Evolutionary conservation across 2,113 vertebrate species (phyloP).

Genomic region (Balaeniceps rex): DNA sequence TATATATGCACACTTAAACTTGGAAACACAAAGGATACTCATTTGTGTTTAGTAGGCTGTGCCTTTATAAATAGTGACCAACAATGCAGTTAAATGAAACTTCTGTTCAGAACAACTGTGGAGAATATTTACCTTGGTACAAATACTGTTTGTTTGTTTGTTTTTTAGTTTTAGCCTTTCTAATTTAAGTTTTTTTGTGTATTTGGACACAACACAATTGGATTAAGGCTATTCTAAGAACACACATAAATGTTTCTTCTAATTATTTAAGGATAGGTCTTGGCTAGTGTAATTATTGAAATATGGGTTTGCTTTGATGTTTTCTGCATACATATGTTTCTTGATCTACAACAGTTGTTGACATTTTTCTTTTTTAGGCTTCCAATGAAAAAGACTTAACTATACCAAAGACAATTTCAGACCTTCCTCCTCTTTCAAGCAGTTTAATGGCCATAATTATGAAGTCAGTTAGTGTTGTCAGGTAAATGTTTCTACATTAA

Average conservation of each 20-base stretch:
- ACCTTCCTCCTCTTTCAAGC: constrained; percentile 86
- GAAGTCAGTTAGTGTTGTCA: constrained; percentile 75
- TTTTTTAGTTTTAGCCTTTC: background rate
- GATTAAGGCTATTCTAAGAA: background rate
- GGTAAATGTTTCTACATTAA: constrained; percentile 68
- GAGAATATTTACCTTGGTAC: background rate
- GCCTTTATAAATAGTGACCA: background rate
- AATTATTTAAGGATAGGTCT: background rate
- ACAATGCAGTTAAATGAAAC: background rate
- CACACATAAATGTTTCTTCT: background rate
- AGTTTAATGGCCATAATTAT: constrained; percentile 77
- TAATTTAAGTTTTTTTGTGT: background rate
- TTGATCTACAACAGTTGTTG: background rate
- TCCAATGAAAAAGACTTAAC: constrained; percentile 70
- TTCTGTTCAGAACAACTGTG: background rate
- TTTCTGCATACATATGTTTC: background rate
- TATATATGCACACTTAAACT: background rate
- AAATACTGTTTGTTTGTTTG: background rate
- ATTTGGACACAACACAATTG: background rate
- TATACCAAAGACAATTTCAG: constrained; percentile 71
- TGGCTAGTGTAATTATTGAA: background rate
- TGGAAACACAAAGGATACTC: background rate
- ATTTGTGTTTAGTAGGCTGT: background rate
- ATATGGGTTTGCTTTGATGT: background rate
- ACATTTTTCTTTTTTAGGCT: constrained; percentile 30